These are phyloP conservation scores for Halcyon badia DNA, from an alignment of 2,797 vertebrate genomes.

Conservation along the genomic window DNA sequence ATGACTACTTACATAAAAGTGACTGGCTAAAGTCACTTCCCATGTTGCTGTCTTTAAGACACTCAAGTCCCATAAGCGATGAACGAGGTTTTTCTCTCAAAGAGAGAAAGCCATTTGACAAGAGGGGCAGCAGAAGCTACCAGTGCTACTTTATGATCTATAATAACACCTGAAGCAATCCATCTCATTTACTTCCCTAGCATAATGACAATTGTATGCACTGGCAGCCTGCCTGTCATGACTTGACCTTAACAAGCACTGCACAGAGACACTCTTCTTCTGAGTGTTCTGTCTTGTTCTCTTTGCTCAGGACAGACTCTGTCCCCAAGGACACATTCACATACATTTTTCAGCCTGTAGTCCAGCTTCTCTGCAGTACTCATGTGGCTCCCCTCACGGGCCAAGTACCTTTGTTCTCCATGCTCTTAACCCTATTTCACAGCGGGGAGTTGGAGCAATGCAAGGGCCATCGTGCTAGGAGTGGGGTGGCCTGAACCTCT, in stretches of 20 bases:
- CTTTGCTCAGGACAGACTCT: neutral
- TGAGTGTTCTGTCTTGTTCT: neutral
- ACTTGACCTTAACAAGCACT: neutral
- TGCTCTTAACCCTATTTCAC: neutral
- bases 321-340: neutral
- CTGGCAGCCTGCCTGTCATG: neutral
- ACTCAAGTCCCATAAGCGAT: neutral
- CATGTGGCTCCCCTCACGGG: accelerated
- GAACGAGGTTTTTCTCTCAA: neutral
- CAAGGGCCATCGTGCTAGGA: neutral
- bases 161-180: neutral
- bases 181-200: neutral
- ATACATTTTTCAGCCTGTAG: neutral
- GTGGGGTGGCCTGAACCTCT: accelerated
- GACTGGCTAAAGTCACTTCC: neutral
- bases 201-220: neutral
- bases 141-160: neutral
- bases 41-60: neutral
- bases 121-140: neutral
- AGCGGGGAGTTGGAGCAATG: accelerated
- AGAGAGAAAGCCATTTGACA: neutral
- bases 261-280: neutral
- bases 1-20: neutral
- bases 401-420: accelerated
- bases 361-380: neutral